phyloP scores from a whole-genome alignment of 2,113 vertebrate species.

The Notechis scutatus region DNA sequence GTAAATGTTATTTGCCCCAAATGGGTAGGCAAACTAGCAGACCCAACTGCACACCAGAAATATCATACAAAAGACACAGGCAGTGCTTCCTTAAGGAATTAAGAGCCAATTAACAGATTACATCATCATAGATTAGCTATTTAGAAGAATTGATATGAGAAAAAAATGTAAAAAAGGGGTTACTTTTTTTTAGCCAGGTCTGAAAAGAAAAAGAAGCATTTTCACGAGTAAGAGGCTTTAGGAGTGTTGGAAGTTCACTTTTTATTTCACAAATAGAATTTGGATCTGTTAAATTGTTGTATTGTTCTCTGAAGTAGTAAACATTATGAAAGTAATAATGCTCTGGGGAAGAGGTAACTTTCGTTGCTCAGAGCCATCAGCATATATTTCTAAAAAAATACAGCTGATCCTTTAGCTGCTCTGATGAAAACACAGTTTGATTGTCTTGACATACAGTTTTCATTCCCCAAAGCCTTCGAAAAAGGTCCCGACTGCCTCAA shows the following conservation, averaged over 20 bases:
- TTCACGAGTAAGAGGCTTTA: neutral
- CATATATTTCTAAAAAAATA: neutral
- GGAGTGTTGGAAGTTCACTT: neutral
- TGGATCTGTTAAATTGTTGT: neutral
- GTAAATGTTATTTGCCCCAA: neutral
- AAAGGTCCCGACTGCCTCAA: neutral
- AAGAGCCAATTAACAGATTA: neutral
- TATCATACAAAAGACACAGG: neutral
- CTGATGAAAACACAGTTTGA: neutral
- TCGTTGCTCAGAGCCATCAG: neutral
- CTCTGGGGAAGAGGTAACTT: neutral
- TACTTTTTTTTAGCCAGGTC: neutral
- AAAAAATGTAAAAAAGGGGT: neutral
- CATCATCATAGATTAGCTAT: neutral
- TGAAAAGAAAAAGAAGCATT: neutral
- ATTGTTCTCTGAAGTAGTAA: neutral
- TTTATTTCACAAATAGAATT: neutral
- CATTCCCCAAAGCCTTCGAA: neutral
- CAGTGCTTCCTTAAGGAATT: neutral
- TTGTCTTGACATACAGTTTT: neutral
- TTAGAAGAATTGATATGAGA: neutral
- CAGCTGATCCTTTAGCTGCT: neutral
- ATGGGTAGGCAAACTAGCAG: neutral
- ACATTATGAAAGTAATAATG: neutral
- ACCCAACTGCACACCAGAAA: neutral